A percentile compares a stretch with the other conserved stretches of the same genome.
Conservation (phyloP, 2,888 invertebrate species). For the Eurois occulta region DNA sequence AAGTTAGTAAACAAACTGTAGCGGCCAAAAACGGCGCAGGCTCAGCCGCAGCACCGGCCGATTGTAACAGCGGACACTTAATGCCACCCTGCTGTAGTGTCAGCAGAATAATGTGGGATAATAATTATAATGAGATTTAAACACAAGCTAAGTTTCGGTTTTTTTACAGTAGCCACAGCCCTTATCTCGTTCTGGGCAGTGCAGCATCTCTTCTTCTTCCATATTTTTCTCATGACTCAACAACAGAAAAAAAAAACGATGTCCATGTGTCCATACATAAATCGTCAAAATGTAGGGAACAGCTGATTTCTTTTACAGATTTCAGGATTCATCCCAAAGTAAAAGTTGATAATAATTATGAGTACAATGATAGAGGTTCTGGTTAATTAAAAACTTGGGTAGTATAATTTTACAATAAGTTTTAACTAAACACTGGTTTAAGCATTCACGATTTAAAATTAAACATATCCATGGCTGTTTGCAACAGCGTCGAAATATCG, state of each 20-base stretch:
- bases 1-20: conserved; percentile 76
- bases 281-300: too few species aligned
- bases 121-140: background rate
- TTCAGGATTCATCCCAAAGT: background rate
- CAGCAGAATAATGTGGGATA: conserved; percentile 21
- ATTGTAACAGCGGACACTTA: conserved; percentile 69
- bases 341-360: background rate
- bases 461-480: too few species aligned
- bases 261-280: too few species aligned
- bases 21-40: conserved; percentile 81
- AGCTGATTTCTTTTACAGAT: background rate
- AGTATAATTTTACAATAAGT: background rate
- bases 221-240: background rate
- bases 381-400: background rate
- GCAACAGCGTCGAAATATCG: too few species aligned
- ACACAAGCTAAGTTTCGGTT: background rate
- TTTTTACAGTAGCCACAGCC: background rate
- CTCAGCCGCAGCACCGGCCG: conserved; percentile 70
- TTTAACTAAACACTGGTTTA: too few species aligned
- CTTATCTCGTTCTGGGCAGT: background rate
- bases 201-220: background rate
- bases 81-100: conserved; percentile 66
- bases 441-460: too few species aligned
- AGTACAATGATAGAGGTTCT: background rate
- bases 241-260: background rate